Percentiles rank a stretch among this genome's conserved stretches.
These are phyloP conservation scores for Acrocephalus kingi DNA, from an alignment of 2,113 vertebrate genomes.

Conservation along the genomic window DNA sequence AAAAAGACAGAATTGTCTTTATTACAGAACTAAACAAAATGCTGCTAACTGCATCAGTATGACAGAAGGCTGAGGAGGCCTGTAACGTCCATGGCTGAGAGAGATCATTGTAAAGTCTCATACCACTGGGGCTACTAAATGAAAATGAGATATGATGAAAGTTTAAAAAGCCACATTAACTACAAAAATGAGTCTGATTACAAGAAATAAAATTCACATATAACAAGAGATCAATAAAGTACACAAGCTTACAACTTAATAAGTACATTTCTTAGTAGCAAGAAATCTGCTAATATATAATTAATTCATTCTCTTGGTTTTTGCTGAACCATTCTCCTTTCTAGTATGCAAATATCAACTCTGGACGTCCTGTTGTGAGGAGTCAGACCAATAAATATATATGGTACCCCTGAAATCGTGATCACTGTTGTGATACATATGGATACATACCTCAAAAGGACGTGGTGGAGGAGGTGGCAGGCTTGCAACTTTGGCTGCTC, in stretches of 20 bases:
- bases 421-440: not conserved
- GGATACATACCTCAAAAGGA: slow-evolving; percentile 79
- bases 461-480: slow-evolving; percentile 79
- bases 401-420: not conserved
- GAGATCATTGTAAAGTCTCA: not conserved
- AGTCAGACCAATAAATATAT: not conserved
- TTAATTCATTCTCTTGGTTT: not conserved
- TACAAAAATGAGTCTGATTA: not conserved
- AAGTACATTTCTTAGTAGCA: not conserved
- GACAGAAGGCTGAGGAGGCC: not conserved
- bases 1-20: not conserved
- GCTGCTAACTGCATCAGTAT: not conserved
- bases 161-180: not conserved
- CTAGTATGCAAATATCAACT: not conserved
- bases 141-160: not conserved
- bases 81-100: not conserved
- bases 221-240: not conserved
- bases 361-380: not conserved
- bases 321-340: not conserved
- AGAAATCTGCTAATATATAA: not conserved
- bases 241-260: not conserved
- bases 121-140: not conserved
- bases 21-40: not conserved
- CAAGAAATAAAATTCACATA: not conserved
- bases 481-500: slow-evolving; percentile 84